Conservation (phyloP, 2,113 vertebrate genomes). For the Corythornis cristatus region DNA sequence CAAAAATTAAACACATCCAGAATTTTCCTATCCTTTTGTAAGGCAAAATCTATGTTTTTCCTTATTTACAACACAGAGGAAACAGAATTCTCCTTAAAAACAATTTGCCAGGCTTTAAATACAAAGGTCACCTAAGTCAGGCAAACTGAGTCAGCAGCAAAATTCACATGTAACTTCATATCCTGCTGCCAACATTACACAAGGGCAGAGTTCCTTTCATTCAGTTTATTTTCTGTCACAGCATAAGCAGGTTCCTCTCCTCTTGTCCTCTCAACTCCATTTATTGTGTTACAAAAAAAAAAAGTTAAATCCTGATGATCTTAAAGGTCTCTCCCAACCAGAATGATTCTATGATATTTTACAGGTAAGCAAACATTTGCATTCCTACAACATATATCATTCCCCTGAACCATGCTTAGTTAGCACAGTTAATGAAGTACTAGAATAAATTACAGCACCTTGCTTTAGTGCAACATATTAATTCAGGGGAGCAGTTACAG, state of each 20-base stretch:
- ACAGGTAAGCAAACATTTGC: not conserved
- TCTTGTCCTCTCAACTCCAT: not conserved
- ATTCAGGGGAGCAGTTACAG: not conserved
- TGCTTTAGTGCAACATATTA: not conserved
- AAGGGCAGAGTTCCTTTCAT: not conserved
- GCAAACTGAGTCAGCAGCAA: not conserved
- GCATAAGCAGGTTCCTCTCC: not conserved
- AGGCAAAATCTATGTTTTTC: not conserved
- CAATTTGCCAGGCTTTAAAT: not conserved
- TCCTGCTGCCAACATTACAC: not conserved
- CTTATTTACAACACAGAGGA: not conserved
- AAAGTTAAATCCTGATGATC: not conserved
- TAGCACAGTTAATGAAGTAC: not conserved
- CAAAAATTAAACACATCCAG: not conserved
- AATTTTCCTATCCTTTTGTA: not conserved
- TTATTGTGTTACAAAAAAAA: not conserved
- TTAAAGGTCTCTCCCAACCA: too few relatives aligned
- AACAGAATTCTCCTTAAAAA: not conserved
- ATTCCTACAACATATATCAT: not conserved
- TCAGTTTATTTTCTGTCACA: not conserved
- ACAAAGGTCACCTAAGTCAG: not conserved
- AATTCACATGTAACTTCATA: not conserved
- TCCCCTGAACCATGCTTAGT: not conserved
- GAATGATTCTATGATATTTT: not conserved
- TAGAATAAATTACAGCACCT: not conserved